Percentiles rank a stretch among this genome's conserved stretches.
Evolutionary conservation across 2,888 invertebrate genomes (phyloP).

Genomic region (Melanophora roralis): DNA sequence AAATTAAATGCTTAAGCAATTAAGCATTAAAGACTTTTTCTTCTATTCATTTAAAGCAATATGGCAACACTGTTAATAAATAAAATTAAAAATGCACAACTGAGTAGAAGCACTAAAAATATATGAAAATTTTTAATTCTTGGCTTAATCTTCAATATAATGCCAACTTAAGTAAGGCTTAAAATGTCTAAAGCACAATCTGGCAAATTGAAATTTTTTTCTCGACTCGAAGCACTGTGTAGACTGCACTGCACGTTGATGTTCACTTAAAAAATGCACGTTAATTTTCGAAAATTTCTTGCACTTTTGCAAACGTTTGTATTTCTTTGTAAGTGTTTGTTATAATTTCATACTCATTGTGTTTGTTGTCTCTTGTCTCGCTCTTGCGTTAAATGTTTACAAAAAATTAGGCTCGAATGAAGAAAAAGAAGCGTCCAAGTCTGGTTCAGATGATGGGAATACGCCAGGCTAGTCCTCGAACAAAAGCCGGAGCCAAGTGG

Average conservation of each 20-base stretch:
- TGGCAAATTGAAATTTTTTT: background rate
- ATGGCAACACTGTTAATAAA: constrained; percentile 70
- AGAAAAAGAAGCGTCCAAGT: constrained; percentile 88
- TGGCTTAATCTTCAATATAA: too few species aligned
- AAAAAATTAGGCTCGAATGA: constrained; percentile 79
- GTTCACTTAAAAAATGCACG: background rate
- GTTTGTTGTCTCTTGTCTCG: constrained; percentile 66
- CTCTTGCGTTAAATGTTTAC: constrained; percentile 50
- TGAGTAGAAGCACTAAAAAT: background rate
- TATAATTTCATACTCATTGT: constrained; percentile 58
- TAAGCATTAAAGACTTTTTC: constrained; percentile 71
- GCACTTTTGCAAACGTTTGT: background rate
- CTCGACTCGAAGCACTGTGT: background rate
- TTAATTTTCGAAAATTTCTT: background rate
- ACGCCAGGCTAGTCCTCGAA: constrained; percentile 87
- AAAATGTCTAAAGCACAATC: too few species aligned
- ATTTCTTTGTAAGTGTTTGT: constrained; percentile 36
- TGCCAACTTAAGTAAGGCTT: too few species aligned
- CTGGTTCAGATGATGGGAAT: constrained; percentile 89
- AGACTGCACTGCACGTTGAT: background rate
- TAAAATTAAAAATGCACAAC: background rate
- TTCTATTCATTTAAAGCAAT: constrained; percentile 76
- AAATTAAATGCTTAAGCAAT: background rate
- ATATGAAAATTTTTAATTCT: too few species aligned
- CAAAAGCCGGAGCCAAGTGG: constrained; percentile 93